Evolutionary conservation across 2,797 vertebrate species (phyloP).

Genomic region (Poecilia wingei): DNA sequence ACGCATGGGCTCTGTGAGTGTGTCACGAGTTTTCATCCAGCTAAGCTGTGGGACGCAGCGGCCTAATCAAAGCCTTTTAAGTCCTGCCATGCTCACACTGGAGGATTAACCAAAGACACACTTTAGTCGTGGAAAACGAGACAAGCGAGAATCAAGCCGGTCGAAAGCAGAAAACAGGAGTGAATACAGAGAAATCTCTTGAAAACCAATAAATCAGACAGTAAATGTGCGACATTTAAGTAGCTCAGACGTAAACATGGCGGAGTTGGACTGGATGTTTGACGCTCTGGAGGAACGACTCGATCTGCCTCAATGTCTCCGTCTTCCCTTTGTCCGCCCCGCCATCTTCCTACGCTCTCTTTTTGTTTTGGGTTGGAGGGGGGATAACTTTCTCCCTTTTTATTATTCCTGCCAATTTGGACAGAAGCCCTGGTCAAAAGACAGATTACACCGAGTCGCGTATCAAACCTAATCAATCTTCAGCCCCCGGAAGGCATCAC

Average conservation of each 20-base stretch:
- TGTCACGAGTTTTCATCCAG: slow-evolving; percentile 75
- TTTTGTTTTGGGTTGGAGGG: slow-evolving; percentile 44
- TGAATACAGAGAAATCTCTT: slow-evolving; percentile 5
- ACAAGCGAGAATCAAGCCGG: slow-evolving; percentile 59
- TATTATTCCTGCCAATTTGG: slow-evolving; percentile 80
- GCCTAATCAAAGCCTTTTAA: slow-evolving; percentile 81
- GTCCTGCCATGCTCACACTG: slow-evolving; percentile 74
- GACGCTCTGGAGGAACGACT: slow-evolving; percentile 61
- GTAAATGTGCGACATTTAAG: slow-evolving; percentile 46
- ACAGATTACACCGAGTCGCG: slow-evolving; percentile 81
- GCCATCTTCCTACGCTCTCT: slow-evolving; percentile 48
- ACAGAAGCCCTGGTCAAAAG: slow-evolving; percentile 78
- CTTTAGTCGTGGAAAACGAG: slow-evolving; percentile 74
- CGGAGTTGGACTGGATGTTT: slow-evolving; percentile 43
- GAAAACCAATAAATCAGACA: slow-evolving; percentile 55
- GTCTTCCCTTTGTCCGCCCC: slow-evolving; percentile 67
- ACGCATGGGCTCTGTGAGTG: slow-evolving; percentile 62
- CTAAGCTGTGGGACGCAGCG: slow-evolving; percentile 79
- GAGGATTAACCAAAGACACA: slow-evolving; percentile 77
- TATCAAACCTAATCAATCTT: slow-evolving; percentile 85
- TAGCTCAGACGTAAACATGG: slow-evolving; percentile 46
- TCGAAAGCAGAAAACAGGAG: slow-evolving; percentile 57
- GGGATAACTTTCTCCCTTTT: slow-evolving; percentile 73
- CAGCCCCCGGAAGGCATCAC: slow-evolving; percentile 82
- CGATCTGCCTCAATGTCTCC: slow-evolving; percentile 58